Conservation (phyloP, 2,113 vertebrate genomes). For the Hemibagrus wyckioides region DNA sequence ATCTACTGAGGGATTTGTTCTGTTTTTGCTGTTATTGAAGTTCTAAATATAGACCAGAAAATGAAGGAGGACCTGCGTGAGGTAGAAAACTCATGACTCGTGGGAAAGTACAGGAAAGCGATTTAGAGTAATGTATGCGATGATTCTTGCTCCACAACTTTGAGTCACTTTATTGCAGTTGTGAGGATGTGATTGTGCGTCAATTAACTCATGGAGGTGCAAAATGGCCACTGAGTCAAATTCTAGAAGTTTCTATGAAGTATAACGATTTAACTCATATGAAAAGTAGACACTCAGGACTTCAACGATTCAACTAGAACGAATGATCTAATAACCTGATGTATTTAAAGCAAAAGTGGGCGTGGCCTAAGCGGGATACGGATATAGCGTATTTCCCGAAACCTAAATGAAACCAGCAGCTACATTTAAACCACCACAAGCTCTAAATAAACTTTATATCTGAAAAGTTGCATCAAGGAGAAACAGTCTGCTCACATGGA, state of each 20-base stretch:
- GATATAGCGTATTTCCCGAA: background rate
- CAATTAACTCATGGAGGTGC: background rate
- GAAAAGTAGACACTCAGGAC: too few relatives aligned
- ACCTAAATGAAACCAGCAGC: background rate
- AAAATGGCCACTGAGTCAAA: background rate
- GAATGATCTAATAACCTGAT: too few relatives aligned
- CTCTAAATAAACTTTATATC: too few relatives aligned
- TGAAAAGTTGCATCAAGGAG: too few relatives aligned
- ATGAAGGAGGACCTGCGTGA: background rate
- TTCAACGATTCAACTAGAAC: too few relatives aligned
- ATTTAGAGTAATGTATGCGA: too few relatives aligned
- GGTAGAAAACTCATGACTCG: background rate
- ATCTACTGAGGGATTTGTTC: constrained; percentile 20
- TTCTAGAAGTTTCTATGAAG: background rate
- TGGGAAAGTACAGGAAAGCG: background rate
- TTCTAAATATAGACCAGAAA: constrained; percentile 18
- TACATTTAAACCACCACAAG: background rate
- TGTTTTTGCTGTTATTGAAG: constrained; percentile 3
- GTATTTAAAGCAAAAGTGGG: background rate
- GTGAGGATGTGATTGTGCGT: too few relatives aligned
- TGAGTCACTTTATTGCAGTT: too few relatives aligned
- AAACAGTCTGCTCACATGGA: background rate
- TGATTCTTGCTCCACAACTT: background rate
- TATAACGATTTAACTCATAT: background rate
- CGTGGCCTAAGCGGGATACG: background rate